Conservation (phyloP, 2,888 invertebrate species). For the Sericinus montela region DNA sequence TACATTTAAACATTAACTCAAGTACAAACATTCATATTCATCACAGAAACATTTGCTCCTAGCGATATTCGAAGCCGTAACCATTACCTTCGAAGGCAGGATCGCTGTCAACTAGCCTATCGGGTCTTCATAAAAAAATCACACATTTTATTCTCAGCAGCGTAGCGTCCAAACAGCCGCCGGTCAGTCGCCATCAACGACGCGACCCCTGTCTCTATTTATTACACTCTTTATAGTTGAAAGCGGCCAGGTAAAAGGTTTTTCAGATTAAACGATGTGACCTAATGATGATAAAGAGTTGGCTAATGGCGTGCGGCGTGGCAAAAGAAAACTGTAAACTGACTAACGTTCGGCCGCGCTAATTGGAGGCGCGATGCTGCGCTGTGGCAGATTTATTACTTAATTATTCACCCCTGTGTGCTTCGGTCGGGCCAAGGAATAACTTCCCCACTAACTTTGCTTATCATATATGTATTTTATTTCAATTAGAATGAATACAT, state of each 20-base stretch:
- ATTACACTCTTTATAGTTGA: slow-evolving; percentile 14
- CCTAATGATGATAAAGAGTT: slow-evolving; percentile 66
- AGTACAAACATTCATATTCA: no score
- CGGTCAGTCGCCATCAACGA: not conserved
- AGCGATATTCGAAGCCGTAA: no score
- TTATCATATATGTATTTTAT: slow-evolving; percentile 32
- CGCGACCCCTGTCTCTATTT: slow-evolving; percentile 4
- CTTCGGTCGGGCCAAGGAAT: slow-evolving; percentile 26
- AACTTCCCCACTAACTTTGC: slow-evolving; percentile 30
- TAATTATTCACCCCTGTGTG: slow-evolving; percentile 54
- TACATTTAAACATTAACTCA: no score
- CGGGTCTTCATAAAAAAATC: no score
- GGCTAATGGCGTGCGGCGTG: slow-evolving; percentile 43
- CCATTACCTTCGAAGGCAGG: no score
- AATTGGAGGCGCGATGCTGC: slow-evolving; percentile 44
- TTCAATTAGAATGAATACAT: no score
- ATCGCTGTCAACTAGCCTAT: no score
- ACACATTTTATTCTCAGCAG: not conserved
- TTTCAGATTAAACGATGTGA: slow-evolving; percentile 48
- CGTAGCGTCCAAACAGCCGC: not conserved
- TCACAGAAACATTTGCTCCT: no score
- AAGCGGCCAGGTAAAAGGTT: slow-evolving; percentile 18
- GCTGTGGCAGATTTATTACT: slow-evolving; percentile 57
- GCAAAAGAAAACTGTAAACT: slow-evolving; percentile 58
- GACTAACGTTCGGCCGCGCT: slow-evolving; percentile 40